These are phyloP conservation scores for Neoniphon sammara DNA, from an alignment of 2,797 vertebrate genomes.

Conservation along the genomic window DNA sequence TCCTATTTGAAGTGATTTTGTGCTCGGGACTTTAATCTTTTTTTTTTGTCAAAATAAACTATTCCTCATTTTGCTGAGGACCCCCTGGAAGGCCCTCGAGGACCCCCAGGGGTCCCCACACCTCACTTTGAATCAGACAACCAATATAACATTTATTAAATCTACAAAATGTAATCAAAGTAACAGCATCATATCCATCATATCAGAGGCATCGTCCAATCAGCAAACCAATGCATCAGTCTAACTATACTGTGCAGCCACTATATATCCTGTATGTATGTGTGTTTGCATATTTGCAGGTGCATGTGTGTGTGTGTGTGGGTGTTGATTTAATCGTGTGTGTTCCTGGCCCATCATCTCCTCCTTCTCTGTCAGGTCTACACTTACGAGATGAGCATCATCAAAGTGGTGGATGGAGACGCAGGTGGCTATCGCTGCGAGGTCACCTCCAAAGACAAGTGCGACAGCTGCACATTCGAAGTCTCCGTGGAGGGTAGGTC, in stretches of 20 bases:
- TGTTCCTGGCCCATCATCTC: conserved; percentile 23
- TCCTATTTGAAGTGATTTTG: no score
- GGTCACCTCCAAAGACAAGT: conserved; percentile 89
- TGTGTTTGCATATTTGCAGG: neutral
- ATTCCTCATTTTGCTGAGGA: no score
- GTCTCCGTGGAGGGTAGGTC: conserved; percentile 87
- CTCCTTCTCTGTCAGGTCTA: conserved; percentile 82
- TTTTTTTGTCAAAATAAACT: no score
- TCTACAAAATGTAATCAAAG: no score
- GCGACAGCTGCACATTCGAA: conserved; percentile 89
- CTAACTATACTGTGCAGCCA: neutral
- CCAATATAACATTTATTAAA: no score
- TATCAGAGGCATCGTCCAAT: no score
- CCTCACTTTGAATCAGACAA: no score
- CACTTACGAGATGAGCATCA: conserved; percentile 87
- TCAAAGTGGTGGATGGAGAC: conserved; percentile 86
- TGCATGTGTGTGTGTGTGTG: neutral
- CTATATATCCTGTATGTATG: neutral
- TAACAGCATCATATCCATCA: no score
- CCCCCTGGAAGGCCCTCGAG: no score
- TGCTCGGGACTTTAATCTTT: no score
- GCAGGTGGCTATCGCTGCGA: conserved; percentile 91
- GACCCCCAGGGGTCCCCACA: no score
- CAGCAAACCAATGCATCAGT: no score
- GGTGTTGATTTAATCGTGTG: conserved; percentile 16